Evolutionary conservation across 1,140 invertebrate genomes (phyloP).

Genomic region (Drosophila arizonae): DNA sequence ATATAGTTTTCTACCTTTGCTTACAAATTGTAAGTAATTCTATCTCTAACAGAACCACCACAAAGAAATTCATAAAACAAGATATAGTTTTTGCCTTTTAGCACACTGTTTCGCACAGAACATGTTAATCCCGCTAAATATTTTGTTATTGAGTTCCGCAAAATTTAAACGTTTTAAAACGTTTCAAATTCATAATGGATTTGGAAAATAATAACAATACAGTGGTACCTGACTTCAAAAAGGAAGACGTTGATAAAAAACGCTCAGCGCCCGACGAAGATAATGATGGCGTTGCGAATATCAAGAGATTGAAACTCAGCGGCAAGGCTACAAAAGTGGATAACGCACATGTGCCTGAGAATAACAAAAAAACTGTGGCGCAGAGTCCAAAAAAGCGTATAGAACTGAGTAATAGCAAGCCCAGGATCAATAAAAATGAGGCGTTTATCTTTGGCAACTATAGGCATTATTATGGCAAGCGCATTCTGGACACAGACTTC

Average conservation of each 20-base stretch:
- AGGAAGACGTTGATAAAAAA: slow-evolving; percentile 26
- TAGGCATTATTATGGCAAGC: slow-evolving; percentile 94
- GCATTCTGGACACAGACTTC: slow-evolving; percentile 89
- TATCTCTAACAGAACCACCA: not conserved
- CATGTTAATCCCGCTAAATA: slow-evolving; percentile 19
- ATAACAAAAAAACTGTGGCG: not conserved
- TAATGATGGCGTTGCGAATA: slow-evolving; percentile 8
- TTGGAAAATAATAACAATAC: slow-evolving; percentile 55
- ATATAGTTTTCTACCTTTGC: no score
- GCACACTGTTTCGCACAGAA: slow-evolving; percentile 17
- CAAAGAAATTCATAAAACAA: no score
- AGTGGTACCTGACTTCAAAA: not conserved
- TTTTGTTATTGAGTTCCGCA: slow-evolving; percentile 8
- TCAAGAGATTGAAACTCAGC: slow-evolving; percentile 46
- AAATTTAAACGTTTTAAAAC: slow-evolving; percentile 14
- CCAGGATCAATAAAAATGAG: slow-evolving; percentile 40
- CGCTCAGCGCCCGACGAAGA: slow-evolving; percentile 8
- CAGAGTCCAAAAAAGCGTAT: slow-evolving; percentile 58
- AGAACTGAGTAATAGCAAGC: slow-evolving; percentile 25
- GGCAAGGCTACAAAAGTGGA: not conserved
- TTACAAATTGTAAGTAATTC: no score
- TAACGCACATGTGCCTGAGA: slow-evolving; percentile 5
- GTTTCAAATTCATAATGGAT: slow-evolving; percentile 41
- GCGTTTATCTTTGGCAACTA: slow-evolving; percentile 78
- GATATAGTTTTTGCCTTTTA: not conserved